These are phyloP conservation scores for Rhadinocentrus ornatus DNA, from an alignment of 2,797 vertebrate genomes.

Conservation along the genomic window DNA sequence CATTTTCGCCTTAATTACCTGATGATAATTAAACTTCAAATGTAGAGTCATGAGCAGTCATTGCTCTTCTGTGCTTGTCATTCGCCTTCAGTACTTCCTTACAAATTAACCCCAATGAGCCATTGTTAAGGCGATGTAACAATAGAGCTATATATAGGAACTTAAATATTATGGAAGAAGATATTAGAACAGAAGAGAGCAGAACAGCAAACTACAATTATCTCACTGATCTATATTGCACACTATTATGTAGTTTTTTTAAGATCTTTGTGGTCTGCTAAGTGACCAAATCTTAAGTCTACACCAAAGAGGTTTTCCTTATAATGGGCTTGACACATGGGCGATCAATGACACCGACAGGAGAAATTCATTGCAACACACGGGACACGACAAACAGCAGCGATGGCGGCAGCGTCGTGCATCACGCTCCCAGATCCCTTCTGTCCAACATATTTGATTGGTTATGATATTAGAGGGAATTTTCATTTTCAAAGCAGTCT, in stretches of 20 bases:
- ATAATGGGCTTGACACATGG: too few species aligned
- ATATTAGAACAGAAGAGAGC: background rate
- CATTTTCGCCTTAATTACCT: constrained; percentile 17
- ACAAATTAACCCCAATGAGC: constrained; percentile 45
- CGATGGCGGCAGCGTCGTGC: too few species aligned
- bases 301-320: background rate
- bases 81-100: constrained; percentile 37
- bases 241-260: background rate
- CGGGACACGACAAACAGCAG: too few species aligned
- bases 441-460: too few species aligned
- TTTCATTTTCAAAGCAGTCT: too few species aligned
- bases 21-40: constrained; percentile 13
- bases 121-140: constrained; percentile 42
- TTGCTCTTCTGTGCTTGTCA: constrained; percentile 18
- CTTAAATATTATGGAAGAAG: constrained; percentile 42
- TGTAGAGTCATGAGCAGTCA: background rate
- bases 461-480: too few species aligned
- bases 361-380: too few species aligned
- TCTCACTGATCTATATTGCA: background rate
- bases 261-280: background rate
- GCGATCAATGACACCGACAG: too few species aligned
- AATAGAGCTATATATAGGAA: constrained; percentile 23
- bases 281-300: background rate
- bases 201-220: background rate
- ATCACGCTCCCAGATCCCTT: too few species aligned